A percentile compares a stretch with the other conserved stretches of the same genome.
phyloP scores from a whole-genome alignment of 2,113 vertebrate genomes.

The Xenus cinereus region DNA sequence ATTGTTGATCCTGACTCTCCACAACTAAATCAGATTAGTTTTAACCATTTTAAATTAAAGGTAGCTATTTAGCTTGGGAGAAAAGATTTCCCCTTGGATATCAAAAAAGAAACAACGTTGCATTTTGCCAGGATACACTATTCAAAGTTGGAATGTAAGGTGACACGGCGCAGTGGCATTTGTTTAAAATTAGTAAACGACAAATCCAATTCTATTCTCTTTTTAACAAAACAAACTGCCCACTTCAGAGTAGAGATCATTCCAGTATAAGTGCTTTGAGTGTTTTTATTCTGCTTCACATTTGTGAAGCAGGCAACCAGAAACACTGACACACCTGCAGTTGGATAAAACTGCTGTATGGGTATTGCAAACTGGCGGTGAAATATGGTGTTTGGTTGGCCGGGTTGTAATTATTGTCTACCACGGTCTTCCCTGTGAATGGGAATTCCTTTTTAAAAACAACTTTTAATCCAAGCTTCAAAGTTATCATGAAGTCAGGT shows the following conservation, averaged over 20 bases:
- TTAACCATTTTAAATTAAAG: not conserved
- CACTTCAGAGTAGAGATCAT: not conserved
- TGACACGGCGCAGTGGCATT: not conserved
- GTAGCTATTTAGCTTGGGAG: not conserved
- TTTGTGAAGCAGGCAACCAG: not conserved
- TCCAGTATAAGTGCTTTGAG: not conserved
- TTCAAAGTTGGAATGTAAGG: not conserved
- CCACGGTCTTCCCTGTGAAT: not conserved
- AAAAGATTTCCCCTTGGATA: not conserved
- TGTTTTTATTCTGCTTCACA: not conserved
- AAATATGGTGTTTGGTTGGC: not conserved
- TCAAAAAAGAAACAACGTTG: not conserved
- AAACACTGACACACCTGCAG: not conserved
- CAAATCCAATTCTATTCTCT: not conserved
- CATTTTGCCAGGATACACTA: not conserved
- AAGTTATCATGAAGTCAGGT: not conserved
- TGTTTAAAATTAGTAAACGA: not conserved
- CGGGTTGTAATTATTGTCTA: not conserved
- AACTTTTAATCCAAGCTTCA: not conserved
- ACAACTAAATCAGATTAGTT: not conserved
- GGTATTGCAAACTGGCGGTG: not conserved
- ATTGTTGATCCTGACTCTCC: not conserved
- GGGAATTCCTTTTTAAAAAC: not conserved
- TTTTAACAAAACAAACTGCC: conserved; percentile 15
- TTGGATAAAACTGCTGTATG: not conserved